A percentile compares a stretch with the other conserved stretches of the same genome.
phyloP scores from a whole-genome alignment of 2,797 vertebrate genomes.

The Atherinosoma microstoma region DNA sequence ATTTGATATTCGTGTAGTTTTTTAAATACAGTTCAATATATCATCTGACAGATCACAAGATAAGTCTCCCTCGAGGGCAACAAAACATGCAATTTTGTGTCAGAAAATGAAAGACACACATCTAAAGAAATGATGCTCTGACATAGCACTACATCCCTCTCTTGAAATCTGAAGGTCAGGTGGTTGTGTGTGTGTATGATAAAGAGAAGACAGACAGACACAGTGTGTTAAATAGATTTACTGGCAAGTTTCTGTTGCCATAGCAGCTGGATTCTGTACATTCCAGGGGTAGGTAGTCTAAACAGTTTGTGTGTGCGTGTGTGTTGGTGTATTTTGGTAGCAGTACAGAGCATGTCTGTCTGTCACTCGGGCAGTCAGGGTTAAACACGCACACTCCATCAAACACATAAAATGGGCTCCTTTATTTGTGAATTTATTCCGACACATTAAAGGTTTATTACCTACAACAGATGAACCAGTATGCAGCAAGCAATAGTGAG shows the following conservation, averaged over 20 bases:
- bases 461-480: not conserved
- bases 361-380: not conserved
- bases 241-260: conserved; percentile 59
- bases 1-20: not conserved
- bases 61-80: not conserved
- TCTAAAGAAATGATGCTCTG: conserved; percentile 12
- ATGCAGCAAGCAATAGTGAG: not conserved
- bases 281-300: conserved; percentile 60
- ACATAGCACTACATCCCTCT: conserved; percentile 24
- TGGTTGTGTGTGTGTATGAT: conserved; percentile 13
- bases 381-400: conserved; percentile 8
- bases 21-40: not conserved
- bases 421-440: conserved; percentile 23
- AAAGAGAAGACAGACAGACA: not conserved
- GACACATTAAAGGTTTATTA: conserved; percentile 7
- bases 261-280: conserved; percentile 66
- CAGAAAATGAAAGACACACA: conserved; percentile 18
- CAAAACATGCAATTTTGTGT: not conserved
- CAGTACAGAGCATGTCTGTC: conserved; percentile 1
- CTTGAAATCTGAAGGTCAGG: conserved; percentile 32
- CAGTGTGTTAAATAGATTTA: conserved; percentile 52
- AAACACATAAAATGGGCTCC: not conserved
- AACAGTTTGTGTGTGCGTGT: conserved; percentile 32
- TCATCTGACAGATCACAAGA: conserved; percentile 10
- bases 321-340: conserved; percentile 5